Conservation (phyloP, 1,140 invertebrate genomes). For the Brachionus rubens region DNA sequence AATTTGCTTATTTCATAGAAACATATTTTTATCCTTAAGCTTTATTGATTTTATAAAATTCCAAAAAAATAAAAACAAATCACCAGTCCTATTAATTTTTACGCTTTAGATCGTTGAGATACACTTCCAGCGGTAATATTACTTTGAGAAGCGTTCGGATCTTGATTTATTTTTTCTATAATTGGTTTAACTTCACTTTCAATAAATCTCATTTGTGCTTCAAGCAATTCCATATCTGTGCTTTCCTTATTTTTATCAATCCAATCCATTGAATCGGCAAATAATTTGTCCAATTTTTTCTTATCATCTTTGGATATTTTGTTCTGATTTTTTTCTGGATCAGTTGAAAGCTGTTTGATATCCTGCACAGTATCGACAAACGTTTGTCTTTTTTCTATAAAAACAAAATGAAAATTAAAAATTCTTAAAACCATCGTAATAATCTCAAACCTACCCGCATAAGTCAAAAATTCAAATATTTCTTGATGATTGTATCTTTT, state of each 20-base stretch:
- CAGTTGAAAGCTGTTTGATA: not conserved
- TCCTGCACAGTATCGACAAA: slow-evolving; percentile 19
- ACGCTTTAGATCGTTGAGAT: not conserved
- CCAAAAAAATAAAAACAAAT: no score
- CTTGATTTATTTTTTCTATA: not conserved
- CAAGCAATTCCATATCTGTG: slow-evolving; percentile 5
- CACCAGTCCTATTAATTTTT: not conserved
- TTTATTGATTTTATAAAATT: no score
- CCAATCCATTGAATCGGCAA: slow-evolving; percentile 29
- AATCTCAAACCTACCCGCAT: slow-evolving; percentile 11
- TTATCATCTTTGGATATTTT: slow-evolving; percentile 46
- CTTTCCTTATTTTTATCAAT: slow-evolving; percentile 30
- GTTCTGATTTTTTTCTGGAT: slow-evolving; percentile 41
- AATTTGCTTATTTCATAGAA: no score
- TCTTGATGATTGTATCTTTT: slow-evolving; percentile 19
- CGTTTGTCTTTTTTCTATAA: slow-evolving; percentile 27
- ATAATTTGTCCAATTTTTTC: slow-evolving; percentile 38
- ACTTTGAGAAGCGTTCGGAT: not conserved
- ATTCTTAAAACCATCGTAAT: not conserved
- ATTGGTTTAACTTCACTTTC: slow-evolving; percentile 25
- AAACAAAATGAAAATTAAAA: not conserved
- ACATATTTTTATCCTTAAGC: no score
- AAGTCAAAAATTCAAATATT: slow-evolving; percentile 16
- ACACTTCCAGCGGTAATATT: not conserved
- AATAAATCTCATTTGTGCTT: not conserved